A percentile compares a stretch with the other conserved stretches of the same genome.
These are phyloP conservation scores for Frieseomelitta varia DNA, from an alignment of 1,140 invertebrate genomes.

Conservation along the genomic window DNA sequence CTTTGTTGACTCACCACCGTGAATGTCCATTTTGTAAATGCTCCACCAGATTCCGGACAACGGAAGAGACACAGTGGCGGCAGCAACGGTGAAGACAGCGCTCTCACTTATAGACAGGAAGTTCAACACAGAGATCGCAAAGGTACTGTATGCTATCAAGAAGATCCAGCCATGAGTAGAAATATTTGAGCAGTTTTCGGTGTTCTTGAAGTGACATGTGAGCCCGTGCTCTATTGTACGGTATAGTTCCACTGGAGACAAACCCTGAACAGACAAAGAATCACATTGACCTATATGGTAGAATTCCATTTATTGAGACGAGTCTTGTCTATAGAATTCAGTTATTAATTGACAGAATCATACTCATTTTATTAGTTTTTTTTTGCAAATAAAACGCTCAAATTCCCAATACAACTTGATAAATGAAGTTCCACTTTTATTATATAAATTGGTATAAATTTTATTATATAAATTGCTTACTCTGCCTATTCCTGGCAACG, in stretches of 20 bases:
- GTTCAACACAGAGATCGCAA: conserved; percentile 80
- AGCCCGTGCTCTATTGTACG: conserved; percentile 71
- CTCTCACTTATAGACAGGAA: conserved; percentile 84
- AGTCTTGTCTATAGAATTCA: not conserved
- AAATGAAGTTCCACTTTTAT: not conserved
- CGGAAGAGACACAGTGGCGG: conserved; percentile 82
- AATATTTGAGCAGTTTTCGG: conserved; percentile 75
- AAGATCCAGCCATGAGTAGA: conserved; percentile 82
- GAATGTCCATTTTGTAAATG: conserved; percentile 81
- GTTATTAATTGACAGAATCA: not conserved
- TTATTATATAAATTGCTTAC: conserved; percentile 68
- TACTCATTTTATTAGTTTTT: not conserved
- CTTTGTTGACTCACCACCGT: conserved; percentile 66
- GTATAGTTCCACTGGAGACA: conserved; percentile 72
- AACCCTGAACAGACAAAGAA: conserved; percentile 56
- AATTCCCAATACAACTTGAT: not conserved
- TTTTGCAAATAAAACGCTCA: not conserved
- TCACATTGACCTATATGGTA: not conserved
- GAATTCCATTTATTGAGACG: not conserved
- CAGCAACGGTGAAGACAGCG: conserved; percentile 83
- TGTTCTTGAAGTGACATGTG: conserved; percentile 72
- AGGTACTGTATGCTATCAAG: conserved; percentile 79
- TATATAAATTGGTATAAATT: too few relatives aligned
- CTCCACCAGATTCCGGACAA: conserved; percentile 85
- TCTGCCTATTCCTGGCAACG: conserved; percentile 80